A percentile compares a stretch with the other conserved stretches of the same genome.
phyloP scores from a whole-genome alignment of 2,888 invertebrate genomes.

The Acanthosepion pharaonis region DNA sequence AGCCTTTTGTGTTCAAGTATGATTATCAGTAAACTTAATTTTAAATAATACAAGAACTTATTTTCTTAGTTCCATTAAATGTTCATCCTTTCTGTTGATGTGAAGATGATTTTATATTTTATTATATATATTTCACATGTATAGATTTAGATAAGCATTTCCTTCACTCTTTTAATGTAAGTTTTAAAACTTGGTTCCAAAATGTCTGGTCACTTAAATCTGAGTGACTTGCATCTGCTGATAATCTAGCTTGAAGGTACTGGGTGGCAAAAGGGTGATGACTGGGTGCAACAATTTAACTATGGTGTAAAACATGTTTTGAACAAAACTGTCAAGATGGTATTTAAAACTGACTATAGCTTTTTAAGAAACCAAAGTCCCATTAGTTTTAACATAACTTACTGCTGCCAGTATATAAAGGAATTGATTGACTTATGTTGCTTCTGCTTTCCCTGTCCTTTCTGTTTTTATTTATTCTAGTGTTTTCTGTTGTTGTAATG shows the following conservation, averaged over 20 bases:
- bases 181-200: background rate
- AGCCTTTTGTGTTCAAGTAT: background rate
- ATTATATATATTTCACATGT: background rate
- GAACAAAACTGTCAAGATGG: slow-evolving; percentile 33
- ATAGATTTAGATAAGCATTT: slow-evolving; percentile 11
- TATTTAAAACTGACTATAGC: background rate
- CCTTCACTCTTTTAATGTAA: background rate
- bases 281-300: background rate
- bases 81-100: background rate
- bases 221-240: slow-evolving; percentile 33
- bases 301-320: slow-evolving; percentile 17
- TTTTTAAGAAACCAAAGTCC: background rate
- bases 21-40: background rate
- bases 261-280: background rate
- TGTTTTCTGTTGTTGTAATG: background rate
- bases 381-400: background rate
- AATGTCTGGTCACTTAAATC: slow-evolving; percentile 33
- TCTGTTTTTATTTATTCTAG: background rate
- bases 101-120: background rate
- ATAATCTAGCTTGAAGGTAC: slow-evolving; percentile 33
- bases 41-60: background rate
- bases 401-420: background rate
- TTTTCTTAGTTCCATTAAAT: background rate
- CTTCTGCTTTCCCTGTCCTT: background rate
- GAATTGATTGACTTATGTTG: slow-evolving; percentile 12